Base-by-base conservation (phyloP, 1,140 invertebrate genomes). In the Drosophila bocqueti region DNA sequence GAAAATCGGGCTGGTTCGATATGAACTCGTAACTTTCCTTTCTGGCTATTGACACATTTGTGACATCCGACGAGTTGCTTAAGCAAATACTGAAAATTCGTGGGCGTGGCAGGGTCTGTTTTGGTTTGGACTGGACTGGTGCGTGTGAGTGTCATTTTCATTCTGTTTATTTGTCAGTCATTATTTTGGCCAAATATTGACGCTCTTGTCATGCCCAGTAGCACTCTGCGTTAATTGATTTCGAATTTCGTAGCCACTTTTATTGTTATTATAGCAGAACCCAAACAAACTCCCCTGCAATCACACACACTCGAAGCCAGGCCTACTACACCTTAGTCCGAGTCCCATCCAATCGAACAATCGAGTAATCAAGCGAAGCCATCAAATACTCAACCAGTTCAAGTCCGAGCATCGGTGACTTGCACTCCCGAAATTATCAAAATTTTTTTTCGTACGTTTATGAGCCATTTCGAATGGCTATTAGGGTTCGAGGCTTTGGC, bases 181-280 rank as follows among this genome's bases (percentile, higher is more conserved):
- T 89, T 89, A 81, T 89, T 81, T 90, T 84, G 85, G 76, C 66
- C 83, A 89, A 89, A 90, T 89, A 89, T 89, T 89, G 73, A 90
- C 84, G 78, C 85, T 84, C 85, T 89, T 81, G 84, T 89, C 85
- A 78, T 89, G 74, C 63, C 84, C 84, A 89, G 84, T 89, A 90
- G 84, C 84, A 89, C 84, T 89, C 81, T 81, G 73, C 85, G 81
- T 89, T 89, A 89, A 89, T 89, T 89, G 84, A 89, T 89, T 89
- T 81, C 85, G 78, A 84, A 90, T 89, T 87, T 84, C 73, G 85
- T 34, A 76, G 84, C 81, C 84, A 87, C 84, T 87, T 75, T 89
- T 89, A 78, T 83, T 87, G 84, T 89, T 89, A 89, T 89, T 89
- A 79, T 84, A 89, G 64, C 77, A 76, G 71, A 52, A 16, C 72